phyloP scores from a whole-genome alignment of 1,140 invertebrate genomes.

The Chelonus insularis region DNA sequence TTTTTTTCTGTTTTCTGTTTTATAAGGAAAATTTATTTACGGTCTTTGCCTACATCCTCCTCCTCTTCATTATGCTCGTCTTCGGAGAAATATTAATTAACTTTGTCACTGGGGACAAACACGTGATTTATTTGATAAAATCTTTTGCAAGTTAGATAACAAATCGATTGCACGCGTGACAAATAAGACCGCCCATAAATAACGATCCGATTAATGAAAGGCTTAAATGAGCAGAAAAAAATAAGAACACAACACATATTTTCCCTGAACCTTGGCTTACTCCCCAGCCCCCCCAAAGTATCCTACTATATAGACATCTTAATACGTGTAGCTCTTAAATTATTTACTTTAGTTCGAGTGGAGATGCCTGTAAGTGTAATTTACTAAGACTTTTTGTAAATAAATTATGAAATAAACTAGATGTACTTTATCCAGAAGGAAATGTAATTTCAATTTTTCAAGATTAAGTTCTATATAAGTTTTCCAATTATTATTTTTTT shows the following conservation, averaged over 20 bases:
- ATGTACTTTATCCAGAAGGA: conserved; percentile 58
- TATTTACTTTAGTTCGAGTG: conserved; percentile 61
- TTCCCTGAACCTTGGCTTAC: conserved; percentile 52
- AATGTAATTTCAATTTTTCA: conserved; percentile 27
- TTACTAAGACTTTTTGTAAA: conserved; percentile 62
- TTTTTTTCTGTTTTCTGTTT: conserved; percentile 11
- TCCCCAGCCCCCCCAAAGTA: conserved; percentile 57
- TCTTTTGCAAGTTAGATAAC: not conserved
- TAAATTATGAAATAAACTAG: conserved; percentile 62
- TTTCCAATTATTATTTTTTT: conserved; percentile 1
- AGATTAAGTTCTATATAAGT: not conserved
- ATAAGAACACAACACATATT: conserved; percentile 36
- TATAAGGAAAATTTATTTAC: not conserved
- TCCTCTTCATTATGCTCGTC: conserved; percentile 12
- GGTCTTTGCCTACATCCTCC: not conserved
- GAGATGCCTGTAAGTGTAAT: conserved; percentile 61
- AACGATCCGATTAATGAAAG: not conserved
- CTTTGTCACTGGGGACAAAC: too few species aligned
- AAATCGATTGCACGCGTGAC: not conserved
- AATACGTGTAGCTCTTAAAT: conserved; percentile 61
- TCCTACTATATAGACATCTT: conserved; percentile 60
- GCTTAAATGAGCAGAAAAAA: conserved; percentile 5
- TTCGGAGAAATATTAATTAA: too few species aligned
- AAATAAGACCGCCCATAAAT: not conserved
- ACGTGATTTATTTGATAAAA: conserved; percentile 7